Evolutionary conservation across 1,140 invertebrate genomes (phyloP).

Genomic region (Drosophila erecta): DNA sequence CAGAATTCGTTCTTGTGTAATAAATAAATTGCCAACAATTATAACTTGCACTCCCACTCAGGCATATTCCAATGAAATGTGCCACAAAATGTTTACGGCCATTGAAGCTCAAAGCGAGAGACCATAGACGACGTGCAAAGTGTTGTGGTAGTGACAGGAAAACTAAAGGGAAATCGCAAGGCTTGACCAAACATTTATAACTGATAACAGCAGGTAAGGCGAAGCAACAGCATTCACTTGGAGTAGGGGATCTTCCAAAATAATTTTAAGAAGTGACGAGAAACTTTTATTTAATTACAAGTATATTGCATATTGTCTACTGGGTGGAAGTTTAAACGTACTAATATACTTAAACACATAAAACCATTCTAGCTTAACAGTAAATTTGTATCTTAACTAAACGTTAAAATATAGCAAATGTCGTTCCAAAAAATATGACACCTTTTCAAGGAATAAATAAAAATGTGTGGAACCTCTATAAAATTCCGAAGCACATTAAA

Average conservation of each 20-base stretch:
- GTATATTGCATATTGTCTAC: too few species aligned
- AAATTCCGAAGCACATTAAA: too few species aligned
- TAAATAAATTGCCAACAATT: constrained; percentile 66
- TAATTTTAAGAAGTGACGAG: neutral
- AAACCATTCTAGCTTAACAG: too few species aligned
- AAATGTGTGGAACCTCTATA: too few species aligned
- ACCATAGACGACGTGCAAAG: constrained; percentile 23
- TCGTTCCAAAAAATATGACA: too few species aligned
- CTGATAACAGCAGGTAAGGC: constrained; percentile 30
- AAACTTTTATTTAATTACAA: neutral
- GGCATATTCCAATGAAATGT: constrained; percentile 51
- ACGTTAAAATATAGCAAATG: too few species aligned
- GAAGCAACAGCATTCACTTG: neutral
- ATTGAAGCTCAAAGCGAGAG: constrained; percentile 43
- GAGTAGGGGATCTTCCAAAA: too few species aligned
- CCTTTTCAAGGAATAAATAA: too few species aligned
- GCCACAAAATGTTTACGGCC: constrained; percentile 41
- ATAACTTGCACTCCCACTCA: constrained; percentile 33
- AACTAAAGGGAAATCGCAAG: constrained; percentile 26
- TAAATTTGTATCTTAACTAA: too few species aligned
- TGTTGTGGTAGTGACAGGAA: constrained; percentile 26
- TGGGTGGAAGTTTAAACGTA: too few species aligned
- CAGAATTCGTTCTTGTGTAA: constrained; percentile 42
- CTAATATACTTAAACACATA: too few species aligned
- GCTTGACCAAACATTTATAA: constrained; percentile 22